Percentiles rank a stretch among this genome's conserved stretches.
Evolutionary conservation across 2,113 vertebrate species (phyloP).

Genomic region (Melanerpes aurifrons): DNA sequence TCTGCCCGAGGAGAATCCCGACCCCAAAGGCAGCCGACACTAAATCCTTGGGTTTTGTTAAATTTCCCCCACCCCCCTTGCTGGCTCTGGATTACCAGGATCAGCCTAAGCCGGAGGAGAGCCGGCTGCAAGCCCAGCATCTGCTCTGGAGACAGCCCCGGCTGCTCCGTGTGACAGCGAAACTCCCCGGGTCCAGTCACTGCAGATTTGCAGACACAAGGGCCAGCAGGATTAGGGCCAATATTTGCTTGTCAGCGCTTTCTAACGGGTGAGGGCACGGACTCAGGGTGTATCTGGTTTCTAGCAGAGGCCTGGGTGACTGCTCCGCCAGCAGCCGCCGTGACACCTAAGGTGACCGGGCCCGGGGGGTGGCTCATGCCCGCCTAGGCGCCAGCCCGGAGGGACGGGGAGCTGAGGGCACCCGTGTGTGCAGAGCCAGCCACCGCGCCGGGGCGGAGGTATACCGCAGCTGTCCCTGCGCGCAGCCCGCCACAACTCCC

Average conservation of each 20-base stretch:
- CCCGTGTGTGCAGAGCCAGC: background rate
- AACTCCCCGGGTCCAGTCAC: background rate
- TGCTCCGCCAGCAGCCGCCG: background rate
- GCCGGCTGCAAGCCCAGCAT: background rate
- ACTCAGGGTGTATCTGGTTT: background rate
- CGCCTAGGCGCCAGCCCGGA: background rate
- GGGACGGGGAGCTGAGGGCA: background rate
- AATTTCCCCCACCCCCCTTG: background rate
- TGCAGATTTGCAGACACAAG: conserved; percentile 59
- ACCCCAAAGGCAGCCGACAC: background rate
- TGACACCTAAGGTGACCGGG: background rate
- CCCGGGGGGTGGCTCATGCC: background rate
- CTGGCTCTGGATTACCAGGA: conserved; percentile 12
- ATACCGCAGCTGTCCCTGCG: background rate
- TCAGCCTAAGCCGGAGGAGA: background rate
- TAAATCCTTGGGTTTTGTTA: background rate
- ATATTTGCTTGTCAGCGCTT: conserved; percentile 56
- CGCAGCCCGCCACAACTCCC: background rate
- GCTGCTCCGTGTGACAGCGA: background rate
- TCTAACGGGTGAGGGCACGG: background rate
- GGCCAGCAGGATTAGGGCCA: conserved; percentile 44
- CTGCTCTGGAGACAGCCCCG: background rate
- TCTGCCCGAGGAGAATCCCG: background rate
- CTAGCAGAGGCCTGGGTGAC: background rate
- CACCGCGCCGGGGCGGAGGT: background rate